Evolutionary conservation across 1,140 invertebrate species (phyloP).

Genomic region (Sycophila sp.): DNA sequence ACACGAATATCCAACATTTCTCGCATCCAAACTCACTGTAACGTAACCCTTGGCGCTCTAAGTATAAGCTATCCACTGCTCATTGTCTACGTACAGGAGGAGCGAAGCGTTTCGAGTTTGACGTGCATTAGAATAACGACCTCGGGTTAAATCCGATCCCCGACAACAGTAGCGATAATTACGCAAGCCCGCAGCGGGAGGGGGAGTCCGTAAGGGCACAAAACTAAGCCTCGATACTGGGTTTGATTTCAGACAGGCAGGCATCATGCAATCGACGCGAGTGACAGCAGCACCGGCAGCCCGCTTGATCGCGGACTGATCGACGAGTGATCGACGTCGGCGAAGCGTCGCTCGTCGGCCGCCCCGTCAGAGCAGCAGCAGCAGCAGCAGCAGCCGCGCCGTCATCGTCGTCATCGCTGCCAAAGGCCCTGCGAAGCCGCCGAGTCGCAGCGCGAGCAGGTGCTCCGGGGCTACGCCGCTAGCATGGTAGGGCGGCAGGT

Average conservation of each 20-base stretch:
- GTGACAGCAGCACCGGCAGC: background rate
- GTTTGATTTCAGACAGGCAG: conserved; percentile 11
- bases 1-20: too few species aligned
- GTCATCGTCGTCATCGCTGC: background rate
- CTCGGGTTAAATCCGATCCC: too few species aligned
- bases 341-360: background rate
- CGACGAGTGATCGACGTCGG: conserved; percentile 8
- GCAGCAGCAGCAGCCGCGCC: too few species aligned
- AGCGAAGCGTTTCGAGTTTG: too few species aligned
- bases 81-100: too few species aligned
- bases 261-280: conserved; percentile 5
- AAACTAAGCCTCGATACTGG: background rate
- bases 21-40: too few species aligned
- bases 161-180: background rate
- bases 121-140: too few species aligned
- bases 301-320: background rate
- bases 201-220: background rate
- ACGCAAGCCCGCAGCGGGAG: too few species aligned
- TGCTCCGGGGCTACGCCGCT: too few species aligned
- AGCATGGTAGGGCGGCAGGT: background rate
- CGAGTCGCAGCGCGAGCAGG: background rate
- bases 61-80: too few species aligned
- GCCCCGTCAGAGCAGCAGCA: too few species aligned
- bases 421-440: background rate
- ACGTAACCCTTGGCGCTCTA: too few species aligned